phyloP scores from a whole-genome alignment of 2,797 vertebrate genomes.

The Phylloscopus collybita region DNA sequence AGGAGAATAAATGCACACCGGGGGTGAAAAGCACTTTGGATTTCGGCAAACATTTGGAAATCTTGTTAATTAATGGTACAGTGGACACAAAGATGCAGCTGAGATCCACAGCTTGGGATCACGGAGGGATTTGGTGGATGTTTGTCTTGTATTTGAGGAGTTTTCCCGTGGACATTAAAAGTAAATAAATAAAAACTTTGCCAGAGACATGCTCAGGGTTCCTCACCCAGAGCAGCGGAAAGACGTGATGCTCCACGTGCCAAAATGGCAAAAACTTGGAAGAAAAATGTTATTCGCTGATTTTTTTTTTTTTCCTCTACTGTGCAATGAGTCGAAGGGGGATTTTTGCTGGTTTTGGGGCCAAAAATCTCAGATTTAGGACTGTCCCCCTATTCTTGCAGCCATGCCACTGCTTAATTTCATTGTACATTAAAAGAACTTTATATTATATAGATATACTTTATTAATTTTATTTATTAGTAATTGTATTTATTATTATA shows the following conservation, averaged over 20 bases:
- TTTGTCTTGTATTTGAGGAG: background rate
- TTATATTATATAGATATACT: too few species aligned
- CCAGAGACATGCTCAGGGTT: fast-evolving
- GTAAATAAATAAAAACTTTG: background rate
- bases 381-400: background rate
- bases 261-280: background rate
- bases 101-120: background rate
- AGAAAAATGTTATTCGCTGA: background rate
- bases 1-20: background rate
- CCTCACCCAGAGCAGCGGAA: background rate
- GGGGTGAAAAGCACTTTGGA: background rate
- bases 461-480: too few species aligned
- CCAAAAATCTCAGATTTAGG: background rate
- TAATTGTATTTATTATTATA: background rate
- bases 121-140: background rate
- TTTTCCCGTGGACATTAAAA: background rate
- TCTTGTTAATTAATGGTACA: background rate
- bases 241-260: background rate
- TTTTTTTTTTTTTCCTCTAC: background rate
- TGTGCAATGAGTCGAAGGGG: fast-evolving
- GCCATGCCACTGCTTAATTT: background rate
- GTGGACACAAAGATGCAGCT: background rate
- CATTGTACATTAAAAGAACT: background rate
- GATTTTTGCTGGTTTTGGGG: background rate
- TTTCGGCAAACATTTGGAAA: background rate